Percentiles rank a stretch among this genome's conserved stretches.
Conservation (phyloP, 1,140 invertebrate genomes). For the Drosophila kurseongensis region DNA sequence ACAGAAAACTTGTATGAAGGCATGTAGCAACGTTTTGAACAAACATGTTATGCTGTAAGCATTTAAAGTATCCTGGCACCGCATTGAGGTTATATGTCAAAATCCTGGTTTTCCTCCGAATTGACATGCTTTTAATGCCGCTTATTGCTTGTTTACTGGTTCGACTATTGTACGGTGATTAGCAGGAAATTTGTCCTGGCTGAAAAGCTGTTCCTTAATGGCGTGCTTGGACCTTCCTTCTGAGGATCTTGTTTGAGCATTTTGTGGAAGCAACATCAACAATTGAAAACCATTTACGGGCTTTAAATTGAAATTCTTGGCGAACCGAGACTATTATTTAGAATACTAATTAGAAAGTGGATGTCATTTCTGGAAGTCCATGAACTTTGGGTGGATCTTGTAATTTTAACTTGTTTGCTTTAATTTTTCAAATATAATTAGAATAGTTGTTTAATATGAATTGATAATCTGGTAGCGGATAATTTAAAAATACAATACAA, state of each 20-base stretch:
- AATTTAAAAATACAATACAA: too few relatives aligned
- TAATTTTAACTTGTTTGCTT: too few relatives aligned
- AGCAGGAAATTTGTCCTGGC: neutral
- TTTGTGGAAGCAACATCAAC: neutral
- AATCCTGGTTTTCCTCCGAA: neutral
- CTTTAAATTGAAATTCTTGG: neutral
- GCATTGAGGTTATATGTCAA: neutral
- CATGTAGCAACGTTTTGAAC: neutral
- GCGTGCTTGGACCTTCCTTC: neutral
- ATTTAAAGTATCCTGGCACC: neutral
- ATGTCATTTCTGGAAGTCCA: too few relatives aligned
- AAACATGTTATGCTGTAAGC: slow-evolving; percentile 2
- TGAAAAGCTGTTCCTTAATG: neutral
- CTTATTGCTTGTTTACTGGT: slow-evolving; percentile 1
- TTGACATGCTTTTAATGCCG: neutral
- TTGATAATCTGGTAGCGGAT: too few relatives aligned
- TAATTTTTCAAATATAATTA: too few relatives aligned
- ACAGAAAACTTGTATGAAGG: neutral
- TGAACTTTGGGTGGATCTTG: too few relatives aligned
- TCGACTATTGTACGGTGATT: neutral
- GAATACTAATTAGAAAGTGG: neutral
- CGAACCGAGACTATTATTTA: neutral
- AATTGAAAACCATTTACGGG: neutral
- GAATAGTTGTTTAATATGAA: too few relatives aligned
- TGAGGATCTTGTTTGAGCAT: neutral